A percentile compares a stretch with the other conserved stretches of the same genome.
phyloP scores from a whole-genome alignment of 64 coral and sea anemone species.

The Hydrozoanthus tunicans region DNA sequence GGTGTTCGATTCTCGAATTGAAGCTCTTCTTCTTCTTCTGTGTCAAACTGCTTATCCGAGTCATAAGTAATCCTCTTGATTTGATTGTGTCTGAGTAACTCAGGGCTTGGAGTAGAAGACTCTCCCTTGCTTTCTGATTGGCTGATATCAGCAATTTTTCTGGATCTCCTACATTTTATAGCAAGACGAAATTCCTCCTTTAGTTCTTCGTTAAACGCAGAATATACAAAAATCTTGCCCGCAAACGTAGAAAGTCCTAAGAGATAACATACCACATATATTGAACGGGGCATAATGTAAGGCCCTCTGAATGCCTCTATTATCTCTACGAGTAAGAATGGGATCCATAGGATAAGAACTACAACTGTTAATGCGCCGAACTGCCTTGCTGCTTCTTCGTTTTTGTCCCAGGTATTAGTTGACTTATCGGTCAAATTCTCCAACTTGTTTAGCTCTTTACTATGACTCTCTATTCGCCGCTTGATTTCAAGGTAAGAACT shows the following conservation, averaged over 20 bases:
- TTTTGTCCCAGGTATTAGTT: not conserved
- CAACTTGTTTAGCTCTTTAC: not conserved
- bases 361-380: conserved; percentile 47
- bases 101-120: not conserved
- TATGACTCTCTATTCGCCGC: conserved; percentile 25
- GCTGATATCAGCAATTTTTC: not conserved
- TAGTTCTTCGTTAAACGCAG: conserved; percentile 24
- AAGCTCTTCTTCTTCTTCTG: conserved; percentile 45
- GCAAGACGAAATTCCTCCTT: conserved; percentile 6
- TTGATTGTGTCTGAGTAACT: not conserved
- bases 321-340: conserved; percentile 60
- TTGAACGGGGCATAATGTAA: conserved; percentile 53
- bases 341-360: conserved; percentile 57
- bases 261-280: conserved; percentile 58
- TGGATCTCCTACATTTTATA: conserved; percentile 33
- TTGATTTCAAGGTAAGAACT: conserved; percentile 52
- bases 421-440: not conserved
- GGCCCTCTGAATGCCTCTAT: conserved; percentile 41
- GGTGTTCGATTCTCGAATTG: conserved; percentile 24
- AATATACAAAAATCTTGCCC: conserved; percentile 40
- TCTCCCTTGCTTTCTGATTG: not conserved
- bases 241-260: conserved; percentile 6
- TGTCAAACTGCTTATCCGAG: conserved; percentile 32
- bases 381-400: conserved; percentile 43
- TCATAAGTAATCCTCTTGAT: not conserved